Base-by-base conservation (phyloP, 2,888 invertebrate species). In the Poecilus cupreus region DNA sequence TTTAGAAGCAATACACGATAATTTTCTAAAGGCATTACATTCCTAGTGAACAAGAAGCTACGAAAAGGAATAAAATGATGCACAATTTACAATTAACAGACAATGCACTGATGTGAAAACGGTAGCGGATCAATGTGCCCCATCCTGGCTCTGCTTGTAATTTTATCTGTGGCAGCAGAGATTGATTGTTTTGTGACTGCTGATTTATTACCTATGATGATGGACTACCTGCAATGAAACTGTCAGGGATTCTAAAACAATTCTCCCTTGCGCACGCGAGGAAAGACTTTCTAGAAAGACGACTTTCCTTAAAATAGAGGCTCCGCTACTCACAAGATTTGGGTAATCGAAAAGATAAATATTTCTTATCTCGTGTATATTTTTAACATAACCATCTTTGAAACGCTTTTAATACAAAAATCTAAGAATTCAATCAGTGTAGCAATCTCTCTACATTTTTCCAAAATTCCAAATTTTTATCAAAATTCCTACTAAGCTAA, bases 51-150 rank as follows among this genome's bases (percentile, higher is more conserved):
- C 46, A 46, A 60, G 46, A 24, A 13, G 22, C 11, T n/a, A 64
- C 43, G 60, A 78, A 26, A 54, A 51, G 51, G 46, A 75, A 32
- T 18, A 77, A 60, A 75, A 77, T 43, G 54, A 78, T 26, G 78
- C 43, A 43, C 78, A 78, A 64, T 78, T 78, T 46, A 78, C 78
- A 78, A 78, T 78, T 78, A 78, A 78, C 78, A 78, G 64, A 78
- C 78, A 78, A 78, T 78, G 60, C 60, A 60, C 18, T 57, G 46
- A 78, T 43, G 64, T 78, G 78, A 64, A 78, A 78, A 78, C 78
- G 22, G 78, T 78, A 78, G 78, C 78, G 46, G 64, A 37, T 60
- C 39, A 24, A 22, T 39, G 22, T 51, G 46, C 74, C 74, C 74
- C 24, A 24, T 74, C 51, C 24, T 72, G 24, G 10, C 26, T 74